Evolutionary conservation across 35 echinoderm and acorn worm genomes (phyloP).

Genomic region (Anneissia japonica): DNA sequence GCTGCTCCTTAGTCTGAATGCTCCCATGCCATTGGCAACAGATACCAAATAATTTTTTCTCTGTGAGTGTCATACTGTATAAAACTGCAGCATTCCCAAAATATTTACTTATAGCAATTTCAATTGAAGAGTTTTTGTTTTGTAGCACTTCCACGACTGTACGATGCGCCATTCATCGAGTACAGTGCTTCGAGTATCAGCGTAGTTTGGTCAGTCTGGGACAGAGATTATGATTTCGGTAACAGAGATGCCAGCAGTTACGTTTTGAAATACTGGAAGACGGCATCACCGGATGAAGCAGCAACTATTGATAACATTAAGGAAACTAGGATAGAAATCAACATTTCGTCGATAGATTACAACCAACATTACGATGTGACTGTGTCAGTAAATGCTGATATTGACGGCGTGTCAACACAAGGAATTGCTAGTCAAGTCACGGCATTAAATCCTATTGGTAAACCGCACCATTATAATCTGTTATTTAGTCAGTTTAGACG

Average conservation of each 20-base stretch:
- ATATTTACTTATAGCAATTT: too few relatives aligned
- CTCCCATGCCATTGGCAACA: too few relatives aligned
- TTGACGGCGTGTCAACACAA: background rate
- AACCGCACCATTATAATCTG: too few relatives aligned
- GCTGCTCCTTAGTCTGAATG: too few relatives aligned
- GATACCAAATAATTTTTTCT: too few relatives aligned
- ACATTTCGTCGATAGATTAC: background rate
- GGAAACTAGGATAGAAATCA: background rate
- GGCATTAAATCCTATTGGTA: background rate
- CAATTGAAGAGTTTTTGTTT: background rate
- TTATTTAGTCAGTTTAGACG: too few relatives aligned
- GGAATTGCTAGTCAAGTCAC: background rate
- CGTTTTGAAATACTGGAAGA: background rate
- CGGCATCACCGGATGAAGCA: background rate
- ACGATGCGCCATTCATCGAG: background rate
- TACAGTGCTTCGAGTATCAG: background rate
- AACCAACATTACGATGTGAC: background rate
- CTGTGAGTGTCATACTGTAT: too few relatives aligned
- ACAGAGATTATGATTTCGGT: background rate
- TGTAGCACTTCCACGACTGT: background rate
- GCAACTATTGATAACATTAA: background rate
- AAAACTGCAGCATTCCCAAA: too few relatives aligned
- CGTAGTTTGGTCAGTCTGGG: background rate
- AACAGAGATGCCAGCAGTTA: background rate
- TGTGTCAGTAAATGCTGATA: background rate